These are phyloP conservation scores for Archegozetes longisetosus DNA, from an alignment of 1,140 invertebrate genomes.

Conservation along the genomic window DNA sequence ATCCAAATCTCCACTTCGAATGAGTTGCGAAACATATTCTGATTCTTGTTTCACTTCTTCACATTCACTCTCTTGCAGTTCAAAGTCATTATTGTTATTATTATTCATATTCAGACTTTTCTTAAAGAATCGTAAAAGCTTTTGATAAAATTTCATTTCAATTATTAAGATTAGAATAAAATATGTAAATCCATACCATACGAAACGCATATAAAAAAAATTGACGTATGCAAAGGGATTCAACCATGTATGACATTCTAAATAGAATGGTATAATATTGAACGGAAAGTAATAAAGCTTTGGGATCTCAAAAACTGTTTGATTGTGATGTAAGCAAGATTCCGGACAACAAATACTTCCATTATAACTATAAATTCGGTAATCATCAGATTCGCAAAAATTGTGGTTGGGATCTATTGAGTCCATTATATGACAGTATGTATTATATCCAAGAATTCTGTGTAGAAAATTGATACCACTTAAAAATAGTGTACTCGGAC, in stretches of 20 bases:
- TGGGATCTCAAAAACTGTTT: too few species aligned
- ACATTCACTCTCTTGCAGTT: background rate
- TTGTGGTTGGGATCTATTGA: too few species aligned
- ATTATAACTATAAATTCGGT: background rate
- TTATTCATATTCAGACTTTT: background rate
- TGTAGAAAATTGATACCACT: background rate
- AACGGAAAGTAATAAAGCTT: too few species aligned
- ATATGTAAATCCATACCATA: background rate
- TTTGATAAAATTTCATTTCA: background rate
- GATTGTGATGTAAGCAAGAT: background rate
- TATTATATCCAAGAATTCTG: background rate
- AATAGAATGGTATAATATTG: too few species aligned
- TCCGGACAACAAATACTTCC: background rate
- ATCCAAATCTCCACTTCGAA: background rate
- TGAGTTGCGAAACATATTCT: constrained; percentile 27
- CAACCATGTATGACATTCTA: background rate
- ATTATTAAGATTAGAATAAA: background rate
- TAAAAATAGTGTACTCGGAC: background rate
- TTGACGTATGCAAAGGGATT: background rate
- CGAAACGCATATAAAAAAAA: background rate
- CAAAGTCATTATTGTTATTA: background rate
- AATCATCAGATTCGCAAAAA: background rate
- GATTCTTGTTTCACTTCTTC: constrained; percentile 24
- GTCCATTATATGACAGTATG: background rate
- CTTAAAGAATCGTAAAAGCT: background rate